Percentiles rank a stretch among this genome's conserved stretches.
Evolutionary conservation across 2,113 vertebrate genomes (phyloP).

Genomic region (Ifrita kowaldi): DNA sequence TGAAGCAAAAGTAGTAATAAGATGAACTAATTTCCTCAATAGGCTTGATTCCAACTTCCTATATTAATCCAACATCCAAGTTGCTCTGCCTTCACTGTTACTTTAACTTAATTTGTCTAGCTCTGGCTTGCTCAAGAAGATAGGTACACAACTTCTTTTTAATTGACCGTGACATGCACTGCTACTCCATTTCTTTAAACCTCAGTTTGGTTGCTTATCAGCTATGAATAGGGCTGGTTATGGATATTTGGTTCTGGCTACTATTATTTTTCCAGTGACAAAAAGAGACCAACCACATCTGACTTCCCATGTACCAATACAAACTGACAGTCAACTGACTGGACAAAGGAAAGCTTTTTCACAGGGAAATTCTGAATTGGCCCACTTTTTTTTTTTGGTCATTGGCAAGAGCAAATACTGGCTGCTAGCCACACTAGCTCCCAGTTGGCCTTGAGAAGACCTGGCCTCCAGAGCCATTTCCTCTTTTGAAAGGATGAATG

Average conservation of each 20-base stretch:
- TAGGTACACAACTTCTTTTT: not conserved
- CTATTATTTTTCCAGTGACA: not conserved
- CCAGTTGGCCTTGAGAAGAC: not conserved
- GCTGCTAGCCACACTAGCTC: not conserved
- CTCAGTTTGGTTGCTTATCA: not conserved
- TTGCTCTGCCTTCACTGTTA: constrained; percentile 5
- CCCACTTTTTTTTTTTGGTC: not conserved
- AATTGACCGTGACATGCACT: not conserved
- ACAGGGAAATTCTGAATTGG: not conserved
- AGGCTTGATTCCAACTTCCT: constrained; percentile 10
- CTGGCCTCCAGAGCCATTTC: not conserved
- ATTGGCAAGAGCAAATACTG: not conserved
- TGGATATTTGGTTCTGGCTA: not conserved
- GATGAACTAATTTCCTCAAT: not conserved
- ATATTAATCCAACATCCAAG: constrained; percentile 8
- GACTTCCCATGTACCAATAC: not conserved
- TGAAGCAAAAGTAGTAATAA: constrained; percentile 1
- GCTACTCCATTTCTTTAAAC: not conserved
- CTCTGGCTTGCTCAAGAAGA: not conserved
- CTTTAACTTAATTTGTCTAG: not conserved
- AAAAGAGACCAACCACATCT: not conserved
- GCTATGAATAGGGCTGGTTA: not conserved
- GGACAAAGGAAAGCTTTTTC: not conserved
- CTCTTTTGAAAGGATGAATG: not conserved
- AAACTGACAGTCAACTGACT: not conserved